Evolutionary conservation across 2,113 vertebrate species (phyloP).

Genomic region (Eurypyga helias): DNA sequence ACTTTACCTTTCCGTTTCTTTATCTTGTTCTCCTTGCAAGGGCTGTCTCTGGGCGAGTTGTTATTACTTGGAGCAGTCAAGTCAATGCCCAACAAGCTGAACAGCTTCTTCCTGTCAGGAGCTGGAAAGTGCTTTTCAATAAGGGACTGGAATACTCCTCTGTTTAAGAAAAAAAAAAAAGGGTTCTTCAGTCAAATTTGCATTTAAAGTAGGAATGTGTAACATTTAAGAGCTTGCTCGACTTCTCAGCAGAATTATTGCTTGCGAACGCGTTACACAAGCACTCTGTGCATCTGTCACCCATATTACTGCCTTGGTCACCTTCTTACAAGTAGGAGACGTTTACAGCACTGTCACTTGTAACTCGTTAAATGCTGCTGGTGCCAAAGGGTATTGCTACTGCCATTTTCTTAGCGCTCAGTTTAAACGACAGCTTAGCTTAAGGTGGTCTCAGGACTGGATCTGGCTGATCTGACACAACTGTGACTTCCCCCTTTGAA

Average conservation of each 20-base stretch:
- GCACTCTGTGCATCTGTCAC: neutral
- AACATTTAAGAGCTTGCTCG: neutral
- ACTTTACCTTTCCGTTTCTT: conserved; percentile 93
- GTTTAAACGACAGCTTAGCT: neutral
- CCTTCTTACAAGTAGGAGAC: neutral
- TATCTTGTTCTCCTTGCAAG: conserved; percentile 85
- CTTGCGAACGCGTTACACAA: neutral
- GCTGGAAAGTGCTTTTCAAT: conserved; percentile 98
- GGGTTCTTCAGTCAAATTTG: neutral
- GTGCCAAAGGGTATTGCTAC: neutral
- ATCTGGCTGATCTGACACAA: neutral
- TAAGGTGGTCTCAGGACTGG: neutral
- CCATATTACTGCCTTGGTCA: neutral
- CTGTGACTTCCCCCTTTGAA: no score
- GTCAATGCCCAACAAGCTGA: conserved; percentile 94
- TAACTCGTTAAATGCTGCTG: neutral
- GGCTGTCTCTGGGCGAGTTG: conserved; percentile 85
- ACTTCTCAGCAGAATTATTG: neutral
- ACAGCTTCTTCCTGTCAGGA: conserved; percentile 96
- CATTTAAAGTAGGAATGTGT: neutral
- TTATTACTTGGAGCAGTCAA: conserved; percentile 89
- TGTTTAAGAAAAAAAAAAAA: conserved; percentile 48
- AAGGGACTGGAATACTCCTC: conserved; percentile 95
- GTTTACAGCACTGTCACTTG: neutral
- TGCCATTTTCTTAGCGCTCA: neutral